These are phyloP conservation scores for Brachionus calyciflorus DNA, from an alignment of 1,140 invertebrate genomes.

Conservation along the genomic window DNA sequence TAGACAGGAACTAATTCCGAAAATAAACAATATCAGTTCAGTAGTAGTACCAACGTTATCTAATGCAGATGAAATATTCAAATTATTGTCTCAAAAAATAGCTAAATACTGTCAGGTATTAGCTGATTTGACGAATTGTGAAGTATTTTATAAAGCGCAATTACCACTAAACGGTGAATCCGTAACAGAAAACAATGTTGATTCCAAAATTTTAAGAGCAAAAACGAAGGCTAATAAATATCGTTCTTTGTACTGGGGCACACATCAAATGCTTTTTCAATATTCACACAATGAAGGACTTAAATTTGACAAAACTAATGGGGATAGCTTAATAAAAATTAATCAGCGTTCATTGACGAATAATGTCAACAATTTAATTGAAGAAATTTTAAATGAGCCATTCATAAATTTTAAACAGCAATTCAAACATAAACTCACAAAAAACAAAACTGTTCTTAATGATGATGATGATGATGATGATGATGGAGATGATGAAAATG, in stretches of 20 bases:
- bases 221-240: neutral
- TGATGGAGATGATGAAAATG: no score
- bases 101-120: slow-evolving; percentile 47
- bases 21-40: neutral
- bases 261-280: slow-evolving; percentile 41
- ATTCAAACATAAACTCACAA: no score
- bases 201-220: neutral
- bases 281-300: slow-evolving; percentile 35
- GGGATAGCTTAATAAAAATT: slow-evolving; percentile 27
- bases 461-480: no score
- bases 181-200: neutral
- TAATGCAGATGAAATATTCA: slow-evolving; percentile 40
- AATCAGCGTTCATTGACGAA: slow-evolving; percentile 23
- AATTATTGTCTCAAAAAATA: slow-evolving; percentile 36
- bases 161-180: neutral
- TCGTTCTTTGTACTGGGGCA: slow-evolving; percentile 34
- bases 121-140: slow-evolving; percentile 45
- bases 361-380: slow-evolving; percentile 28
- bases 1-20: neutral
- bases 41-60: neutral
- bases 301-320: neutral
- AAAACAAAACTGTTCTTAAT: no score
- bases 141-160: slow-evolving; percentile 42
- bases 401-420: neutral
- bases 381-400: slow-evolving; percentile 44